Evolutionary conservation across 2,113 vertebrate species (phyloP).

Genomic region (Periophthalmus modestus): DNA sequence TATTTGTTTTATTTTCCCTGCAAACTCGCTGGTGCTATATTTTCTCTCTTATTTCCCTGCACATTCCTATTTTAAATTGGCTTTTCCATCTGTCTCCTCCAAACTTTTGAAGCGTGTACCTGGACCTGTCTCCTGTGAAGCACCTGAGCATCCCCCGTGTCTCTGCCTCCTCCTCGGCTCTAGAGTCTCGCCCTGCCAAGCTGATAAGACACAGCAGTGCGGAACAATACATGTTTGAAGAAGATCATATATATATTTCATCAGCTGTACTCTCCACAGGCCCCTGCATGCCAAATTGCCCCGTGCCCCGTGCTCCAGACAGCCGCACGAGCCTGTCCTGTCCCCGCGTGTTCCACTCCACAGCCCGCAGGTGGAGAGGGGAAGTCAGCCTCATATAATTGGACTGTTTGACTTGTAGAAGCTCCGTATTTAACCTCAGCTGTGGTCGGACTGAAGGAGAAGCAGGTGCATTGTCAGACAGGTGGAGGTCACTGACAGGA

Average conservation of each 20-base stretch:
- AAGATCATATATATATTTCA: slow-evolving; percentile 83
- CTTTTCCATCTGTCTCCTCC: background rate
- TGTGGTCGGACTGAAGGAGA: slow-evolving; percentile 72
- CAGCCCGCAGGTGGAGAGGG: slow-evolving; percentile 74
- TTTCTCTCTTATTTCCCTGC: background rate
- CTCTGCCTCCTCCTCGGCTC: slow-evolving; percentile 30
- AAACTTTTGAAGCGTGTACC: slow-evolving; percentile 4
- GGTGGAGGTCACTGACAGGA: slow-evolving; percentile 59
- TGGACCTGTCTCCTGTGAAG: slow-evolving; percentile 6
- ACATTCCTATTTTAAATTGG: background rate
- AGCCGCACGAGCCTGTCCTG: slow-evolving; percentile 68
- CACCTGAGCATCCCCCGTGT: slow-evolving; percentile 28
- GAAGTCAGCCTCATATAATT: slow-evolving; percentile 80
- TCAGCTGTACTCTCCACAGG: slow-evolving; percentile 76
- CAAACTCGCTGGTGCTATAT: background rate
- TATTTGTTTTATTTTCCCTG: background rate
- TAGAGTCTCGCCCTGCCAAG: slow-evolving; percentile 60
- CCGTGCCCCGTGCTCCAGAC: slow-evolving; percentile 66
- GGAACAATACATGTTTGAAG: slow-evolving; percentile 80
- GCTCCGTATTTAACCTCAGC: slow-evolving; percentile 78
- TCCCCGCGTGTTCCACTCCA: slow-evolving; percentile 80
- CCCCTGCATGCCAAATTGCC: slow-evolving; percentile 78
- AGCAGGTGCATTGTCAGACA: slow-evolving; percentile 64
- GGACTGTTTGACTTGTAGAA: slow-evolving; percentile 76
- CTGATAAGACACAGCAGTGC: slow-evolving; percentile 71